Percentiles rank a stretch among this genome's conserved stretches.
These are phyloP conservation scores for Pomatorhinus ruficollis DNA, from an alignment of 2,113 vertebrate genomes.

Conservation along the genomic window DNA sequence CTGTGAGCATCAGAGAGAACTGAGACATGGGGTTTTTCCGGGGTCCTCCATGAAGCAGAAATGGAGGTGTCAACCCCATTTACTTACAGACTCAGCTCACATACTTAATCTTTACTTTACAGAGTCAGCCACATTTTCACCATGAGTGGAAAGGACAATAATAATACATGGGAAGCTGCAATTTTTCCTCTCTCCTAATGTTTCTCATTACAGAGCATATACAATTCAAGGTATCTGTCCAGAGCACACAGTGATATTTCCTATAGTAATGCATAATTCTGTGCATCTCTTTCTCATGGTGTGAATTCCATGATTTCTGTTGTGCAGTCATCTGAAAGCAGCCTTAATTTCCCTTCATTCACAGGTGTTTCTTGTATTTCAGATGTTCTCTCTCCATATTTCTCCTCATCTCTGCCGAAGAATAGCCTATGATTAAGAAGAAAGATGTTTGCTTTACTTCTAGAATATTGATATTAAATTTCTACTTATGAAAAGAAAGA, in stretches of 20 bases:
- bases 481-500: neutral
- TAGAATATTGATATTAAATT: neutral
- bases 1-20: neutral
- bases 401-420: neutral
- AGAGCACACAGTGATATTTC: neutral
- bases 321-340: neutral
- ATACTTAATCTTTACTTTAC: neutral
- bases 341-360: neutral
- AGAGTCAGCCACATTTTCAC: neutral
- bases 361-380: neutral
- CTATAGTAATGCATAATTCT: neutral
- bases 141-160: neutral
- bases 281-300: neutral
- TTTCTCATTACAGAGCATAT: neutral
- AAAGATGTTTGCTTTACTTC: neutral
- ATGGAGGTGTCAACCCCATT: neutral
- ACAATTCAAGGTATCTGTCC: fast-evolving
- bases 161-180: neutral
- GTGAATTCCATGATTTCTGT: neutral
- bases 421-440: neutral
- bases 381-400: neutral
- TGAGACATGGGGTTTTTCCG: neutral
- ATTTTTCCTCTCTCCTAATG: neutral
- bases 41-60: neutral
- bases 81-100: neutral